These are phyloP conservation scores for Amblyopsis hoosieri DNA, from an alignment of 2,797 vertebrate genomes.

Conservation along the genomic window DNA sequence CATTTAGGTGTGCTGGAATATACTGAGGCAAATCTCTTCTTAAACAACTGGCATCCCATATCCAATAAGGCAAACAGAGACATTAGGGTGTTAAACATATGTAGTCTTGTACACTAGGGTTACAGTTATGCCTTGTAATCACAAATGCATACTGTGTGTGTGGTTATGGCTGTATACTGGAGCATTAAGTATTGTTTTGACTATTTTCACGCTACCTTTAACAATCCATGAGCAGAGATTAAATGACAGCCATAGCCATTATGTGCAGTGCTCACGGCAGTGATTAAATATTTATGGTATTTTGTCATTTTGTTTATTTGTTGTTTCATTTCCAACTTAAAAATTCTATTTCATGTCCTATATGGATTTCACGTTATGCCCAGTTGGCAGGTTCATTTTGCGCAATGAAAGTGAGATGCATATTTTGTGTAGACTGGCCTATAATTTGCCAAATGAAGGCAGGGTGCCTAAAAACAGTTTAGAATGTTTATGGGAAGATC, in stretches of 20 bases:
- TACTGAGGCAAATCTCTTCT: too few species aligned
- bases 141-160: background rate
- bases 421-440: slow-evolving; percentile 26
- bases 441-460: slow-evolving; percentile 16
- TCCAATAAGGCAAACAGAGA: too few species aligned
- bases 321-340: slow-evolving; percentile 38
- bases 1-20: too few species aligned
- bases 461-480: too few species aligned
- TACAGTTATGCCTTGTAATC: background rate
- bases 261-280: background rate
- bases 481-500: too few species aligned
- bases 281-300: slow-evolving; percentile 49
- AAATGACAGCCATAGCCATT: slow-evolving; percentile 9
- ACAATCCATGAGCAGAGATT: slow-evolving; percentile 9
- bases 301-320: slow-evolving; percentile 26
- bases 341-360: slow-evolving; percentile 44
- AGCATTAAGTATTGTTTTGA: too few species aligned
- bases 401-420: slow-evolving; percentile 14
- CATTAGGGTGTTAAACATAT: background rate
- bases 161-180: too few species aligned
- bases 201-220: background rate
- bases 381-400: slow-evolving; percentile 19
- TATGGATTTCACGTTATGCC: slow-evolving; percentile 30
- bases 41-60: background rate
- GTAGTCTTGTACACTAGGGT: background rate